These are phyloP conservation scores for Apis laboriosa DNA, from an alignment of 1,140 invertebrate species.

Conservation along the genomic window DNA sequence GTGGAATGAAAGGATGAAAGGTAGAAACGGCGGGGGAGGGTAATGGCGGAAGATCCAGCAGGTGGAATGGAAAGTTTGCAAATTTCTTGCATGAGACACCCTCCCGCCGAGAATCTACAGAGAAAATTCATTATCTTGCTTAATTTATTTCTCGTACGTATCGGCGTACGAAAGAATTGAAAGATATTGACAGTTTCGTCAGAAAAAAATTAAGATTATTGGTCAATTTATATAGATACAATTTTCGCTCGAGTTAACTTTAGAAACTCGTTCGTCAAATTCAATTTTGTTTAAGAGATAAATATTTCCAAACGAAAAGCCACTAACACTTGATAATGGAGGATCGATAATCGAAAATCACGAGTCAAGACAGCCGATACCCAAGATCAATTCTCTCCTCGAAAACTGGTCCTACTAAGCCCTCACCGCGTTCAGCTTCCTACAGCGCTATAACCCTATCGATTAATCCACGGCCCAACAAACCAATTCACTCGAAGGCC, in stretches of 20 bases:
- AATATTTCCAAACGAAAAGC: no score
- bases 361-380: no score
- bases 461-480: not conserved
- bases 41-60: constrained; percentile 20
- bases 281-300: no score
- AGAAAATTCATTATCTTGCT: not conserved
- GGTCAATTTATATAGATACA: no score
- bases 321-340: no score
- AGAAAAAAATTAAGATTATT: no score
- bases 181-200: no score
- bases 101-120: not conserved
- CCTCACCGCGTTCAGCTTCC: no score
- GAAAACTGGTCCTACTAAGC: not conserved
- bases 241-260: no score
- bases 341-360: no score
- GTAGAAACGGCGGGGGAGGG: constrained; percentile 3
- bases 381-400: not conserved
- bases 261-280: no score
- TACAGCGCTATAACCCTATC: not conserved
- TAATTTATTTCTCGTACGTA: not conserved
- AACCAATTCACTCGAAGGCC: not conserved
- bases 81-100: not conserved
- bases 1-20: constrained; percentile 51
- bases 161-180: no score
- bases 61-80: constrained; percentile 21